Conservation (phyloP, 2,797 vertebrate species). For the Microchirus variegatus region DNA sequence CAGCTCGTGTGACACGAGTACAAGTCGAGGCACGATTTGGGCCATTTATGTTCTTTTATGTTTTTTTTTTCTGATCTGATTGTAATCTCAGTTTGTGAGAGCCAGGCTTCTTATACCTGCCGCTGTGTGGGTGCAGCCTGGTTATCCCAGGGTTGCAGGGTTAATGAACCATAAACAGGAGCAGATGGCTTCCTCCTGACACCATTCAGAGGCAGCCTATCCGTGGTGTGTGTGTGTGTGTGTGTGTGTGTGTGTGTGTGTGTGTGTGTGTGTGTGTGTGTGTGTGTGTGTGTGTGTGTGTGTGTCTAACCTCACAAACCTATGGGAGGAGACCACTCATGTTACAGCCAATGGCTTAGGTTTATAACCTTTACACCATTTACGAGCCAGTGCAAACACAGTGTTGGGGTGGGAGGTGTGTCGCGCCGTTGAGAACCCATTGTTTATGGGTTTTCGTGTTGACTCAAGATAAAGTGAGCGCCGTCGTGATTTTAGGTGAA, state of each 20-base stretch:
- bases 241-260: slow-evolving; percentile 54
- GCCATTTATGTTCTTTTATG: neutral
- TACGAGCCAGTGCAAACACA: slow-evolving; percentile 56
- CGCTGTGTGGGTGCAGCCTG: slow-evolving; percentile 70
- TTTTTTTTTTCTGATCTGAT: slow-evolving; percentile 5
- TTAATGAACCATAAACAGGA: slow-evolving; percentile 82
- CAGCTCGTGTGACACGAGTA: slow-evolving; percentile 4
- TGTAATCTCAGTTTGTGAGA: slow-evolving; percentile 38
- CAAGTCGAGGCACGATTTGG: slow-evolving; percentile 15
- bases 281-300: slow-evolving; percentile 35
- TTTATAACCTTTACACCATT: slow-evolving; percentile 65
- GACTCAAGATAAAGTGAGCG: slow-evolving; percentile 38
- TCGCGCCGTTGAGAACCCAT: slow-evolving; percentile 17
- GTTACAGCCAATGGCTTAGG: slow-evolving; percentile 64
- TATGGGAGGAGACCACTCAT: slow-evolving; percentile 65
- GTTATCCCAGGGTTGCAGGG: slow-evolving; percentile 59
- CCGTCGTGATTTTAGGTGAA: slow-evolving; percentile 20
- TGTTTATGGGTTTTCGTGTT: slow-evolving; percentile 42
- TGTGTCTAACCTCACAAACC: slow-evolving; percentile 62
- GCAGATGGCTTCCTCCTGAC: slow-evolving; percentile 80
- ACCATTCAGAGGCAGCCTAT: slow-evolving; percentile 68
- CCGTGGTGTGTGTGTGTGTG: slow-evolving; percentile 50
- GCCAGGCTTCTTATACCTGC: slow-evolving; percentile 74
- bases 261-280: slow-evolving; percentile 41
- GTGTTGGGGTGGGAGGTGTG: slow-evolving; percentile 31